Conservation (phyloP, 1,140 invertebrate genomes). For the Lepeophtheirus salmonis region DNA sequence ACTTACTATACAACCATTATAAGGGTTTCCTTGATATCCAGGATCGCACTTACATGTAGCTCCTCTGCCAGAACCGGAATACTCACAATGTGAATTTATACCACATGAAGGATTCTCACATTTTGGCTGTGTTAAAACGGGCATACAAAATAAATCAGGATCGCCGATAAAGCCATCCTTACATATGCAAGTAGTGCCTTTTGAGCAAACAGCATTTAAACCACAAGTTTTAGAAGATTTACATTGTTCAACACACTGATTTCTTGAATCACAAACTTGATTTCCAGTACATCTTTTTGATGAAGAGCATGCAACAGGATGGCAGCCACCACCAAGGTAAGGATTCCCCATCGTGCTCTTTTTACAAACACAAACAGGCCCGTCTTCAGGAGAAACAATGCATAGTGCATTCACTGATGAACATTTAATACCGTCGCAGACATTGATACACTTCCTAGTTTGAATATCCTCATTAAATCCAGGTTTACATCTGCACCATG, state of each 20-base stretch:
- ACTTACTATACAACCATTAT: slow-evolving; percentile 45
- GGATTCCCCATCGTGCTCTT: slow-evolving; percentile 69
- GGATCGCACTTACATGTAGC: slow-evolving; percentile 54
- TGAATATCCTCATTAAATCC: slow-evolving; percentile 37
- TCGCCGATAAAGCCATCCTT: slow-evolving; percentile 68
- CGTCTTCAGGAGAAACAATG: slow-evolving; percentile 50
- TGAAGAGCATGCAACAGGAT: slow-evolving; percentile 53
- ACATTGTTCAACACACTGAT: slow-evolving; percentile 57
- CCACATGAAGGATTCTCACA: slow-evolving; percentile 59
- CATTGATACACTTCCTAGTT: slow-evolving; percentile 22
- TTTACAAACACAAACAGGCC: slow-evolving; percentile 65
- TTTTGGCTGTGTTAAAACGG: slow-evolving; percentile 46
- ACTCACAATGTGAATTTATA: slow-evolving; percentile 64
- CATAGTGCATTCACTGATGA: slow-evolving; percentile 54
- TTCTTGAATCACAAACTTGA: slow-evolving; percentile 59
- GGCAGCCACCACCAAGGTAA: slow-evolving; percentile 64
- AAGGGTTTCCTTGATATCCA: slow-evolving; percentile 66
- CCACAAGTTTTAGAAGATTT: slow-evolving; percentile 55
- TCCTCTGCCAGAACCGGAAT: slow-evolving; percentile 43
- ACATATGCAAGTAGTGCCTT: slow-evolving; percentile 61
- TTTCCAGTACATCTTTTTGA: slow-evolving; percentile 46
- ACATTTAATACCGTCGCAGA: slow-evolving; percentile 55
- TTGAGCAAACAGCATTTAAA: slow-evolving; percentile 52
- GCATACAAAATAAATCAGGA: slow-evolving; percentile 68
- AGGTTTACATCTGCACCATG: slow-evolving; percentile 62